A percentile compares a stretch with the other conserved stretches of the same genome.
These are phyloP conservation scores for Campaea margaritaria DNA, from an alignment of 2,888 invertebrate genomes.

Conservation along the genomic window DNA sequence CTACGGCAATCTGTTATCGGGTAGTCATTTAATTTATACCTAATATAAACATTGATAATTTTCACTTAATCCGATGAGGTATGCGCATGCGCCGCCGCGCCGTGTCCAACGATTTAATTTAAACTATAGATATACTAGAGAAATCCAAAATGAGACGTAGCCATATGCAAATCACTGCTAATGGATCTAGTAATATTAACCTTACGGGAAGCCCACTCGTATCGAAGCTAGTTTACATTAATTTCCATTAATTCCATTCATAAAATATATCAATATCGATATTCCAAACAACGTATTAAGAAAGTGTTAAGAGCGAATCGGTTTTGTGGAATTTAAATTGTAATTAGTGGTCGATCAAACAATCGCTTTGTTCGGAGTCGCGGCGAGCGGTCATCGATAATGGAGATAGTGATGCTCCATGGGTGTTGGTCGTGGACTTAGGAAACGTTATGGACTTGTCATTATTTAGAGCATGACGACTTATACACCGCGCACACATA, in stretches of 20 bases:
- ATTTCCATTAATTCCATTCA: constrained; percentile 70
- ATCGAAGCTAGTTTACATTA: constrained; percentile 63
- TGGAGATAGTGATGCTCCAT: constrained; percentile 66
- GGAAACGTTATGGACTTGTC: too few relatives aligned
- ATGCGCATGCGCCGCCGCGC: constrained; percentile 39
- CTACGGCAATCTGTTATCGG: constrained; percentile 53
- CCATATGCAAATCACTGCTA: constrained; percentile 65
- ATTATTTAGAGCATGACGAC: too few relatives aligned
- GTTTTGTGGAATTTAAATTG: constrained; percentile 36
- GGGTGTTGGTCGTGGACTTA: constrained; percentile 51
- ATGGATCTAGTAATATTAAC: constrained; percentile 63
- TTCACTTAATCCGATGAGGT: constrained; percentile 65
- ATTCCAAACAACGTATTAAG: constrained; percentile 35
- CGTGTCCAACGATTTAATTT: constrained; percentile 57
- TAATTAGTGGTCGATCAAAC: constrained; percentile 52
- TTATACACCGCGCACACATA: too few relatives aligned
- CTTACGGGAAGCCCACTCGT: constrained; percentile 56
- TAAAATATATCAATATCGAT: constrained; percentile 44
- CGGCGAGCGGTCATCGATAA: constrained; percentile 66
- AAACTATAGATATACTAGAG: constrained; percentile 57
- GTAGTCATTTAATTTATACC: constrained; percentile 58
- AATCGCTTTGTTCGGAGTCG: constrained; percentile 70
- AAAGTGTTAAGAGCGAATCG: constrained; percentile 44
- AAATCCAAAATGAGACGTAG: constrained; percentile 69
- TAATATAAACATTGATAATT: constrained; percentile 69